Base-by-base conservation (phyloP, 2,113 vertebrate genomes). In the Cinclus mexicanus region DNA sequence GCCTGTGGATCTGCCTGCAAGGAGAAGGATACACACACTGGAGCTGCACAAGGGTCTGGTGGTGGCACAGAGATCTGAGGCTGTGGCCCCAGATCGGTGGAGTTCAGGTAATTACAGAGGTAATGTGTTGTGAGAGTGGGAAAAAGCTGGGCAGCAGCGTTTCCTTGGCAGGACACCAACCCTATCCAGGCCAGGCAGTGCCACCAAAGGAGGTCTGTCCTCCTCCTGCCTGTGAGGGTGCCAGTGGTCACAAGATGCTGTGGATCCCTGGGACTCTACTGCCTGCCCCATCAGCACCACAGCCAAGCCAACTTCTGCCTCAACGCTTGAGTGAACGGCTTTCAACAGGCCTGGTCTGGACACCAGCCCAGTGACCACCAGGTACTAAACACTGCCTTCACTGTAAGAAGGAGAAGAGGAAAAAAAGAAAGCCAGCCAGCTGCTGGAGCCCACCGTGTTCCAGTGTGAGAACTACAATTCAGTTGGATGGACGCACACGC, bases 401-500 rank as follows among this genome's bases (percentile, higher is more conserved):
- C 67, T 87, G 61, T 68, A 82, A 84, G 83, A 93, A 23, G 68
- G 52, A 89, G 80, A 89, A 81, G 67, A 94, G 74, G 23, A 39
- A 65, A 84, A 76, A 76, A 61, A 46, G 56, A 79, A 81, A 92
- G 79, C 86, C 89, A 95, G 89, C 52, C 92, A 95, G 94, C 64
- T 92, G 94, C 91, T 92, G 44, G 77, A 96, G 94, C 95, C 87
- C 90, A 93, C 77, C 1, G 21, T 50, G 75, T 95, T 97, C 96
- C 97, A 97, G 97, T 97, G 97, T 97, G 97, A 97, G 92, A 97
- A 96, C 95, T 94, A 96, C 93, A 52, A 82, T 89, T 89, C 67
- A 39, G 76, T 89, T 89, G 94, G 91, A 75, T 93, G 69, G 89
- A 92, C 17, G 64, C 60, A 15, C 63, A 15, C 31, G 6, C 44